Evolutionary conservation across 2,888 invertebrate species (phyloP).

Genomic region (Lycaena phlaeas): DNA sequence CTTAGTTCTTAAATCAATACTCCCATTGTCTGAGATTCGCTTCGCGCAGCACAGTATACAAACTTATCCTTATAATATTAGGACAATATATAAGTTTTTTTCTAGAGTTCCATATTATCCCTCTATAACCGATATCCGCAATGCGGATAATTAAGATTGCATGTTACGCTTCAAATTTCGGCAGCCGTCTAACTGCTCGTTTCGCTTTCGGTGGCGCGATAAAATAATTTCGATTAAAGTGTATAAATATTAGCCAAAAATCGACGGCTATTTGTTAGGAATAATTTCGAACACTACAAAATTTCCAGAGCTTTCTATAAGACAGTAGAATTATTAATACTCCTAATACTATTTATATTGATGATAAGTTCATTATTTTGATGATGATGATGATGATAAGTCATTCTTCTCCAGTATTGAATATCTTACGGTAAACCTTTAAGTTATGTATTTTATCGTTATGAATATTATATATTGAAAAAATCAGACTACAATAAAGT

Average conservation of each 20-base stretch:
- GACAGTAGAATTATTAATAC: no score
- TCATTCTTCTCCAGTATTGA: no score
- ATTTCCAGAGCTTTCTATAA: no score
- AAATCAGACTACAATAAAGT: no score
- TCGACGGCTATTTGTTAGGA: neutral
- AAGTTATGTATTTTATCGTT: no score
- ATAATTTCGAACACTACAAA: no score
- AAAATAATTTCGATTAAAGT: conserved; percentile 9
- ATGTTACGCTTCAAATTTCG: conserved; percentile 17
- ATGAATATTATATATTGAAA: no score
- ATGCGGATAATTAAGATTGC: conserved; percentile 20
- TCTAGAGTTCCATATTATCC: neutral
- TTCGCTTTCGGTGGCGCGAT: conserved; percentile 8
- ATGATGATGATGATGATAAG: no score
- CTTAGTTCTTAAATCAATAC: neutral
- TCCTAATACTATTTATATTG: no score
- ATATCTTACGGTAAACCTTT: no score
- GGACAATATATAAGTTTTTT: neutral
- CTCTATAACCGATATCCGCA: conserved; percentile 14
- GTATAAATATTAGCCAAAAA: conserved; percentile 1
- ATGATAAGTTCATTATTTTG: no score
- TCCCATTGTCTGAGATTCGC: neutral
- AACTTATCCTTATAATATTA: neutral
- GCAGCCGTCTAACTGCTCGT: conserved; percentile 13
- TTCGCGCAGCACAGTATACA: neutral